Evolutionary conservation across 2,113 vertebrate species (phyloP), one percentile per base, ranked within the genome.

Genomic region (Misgurnus anguillicaudatus): DNA sequence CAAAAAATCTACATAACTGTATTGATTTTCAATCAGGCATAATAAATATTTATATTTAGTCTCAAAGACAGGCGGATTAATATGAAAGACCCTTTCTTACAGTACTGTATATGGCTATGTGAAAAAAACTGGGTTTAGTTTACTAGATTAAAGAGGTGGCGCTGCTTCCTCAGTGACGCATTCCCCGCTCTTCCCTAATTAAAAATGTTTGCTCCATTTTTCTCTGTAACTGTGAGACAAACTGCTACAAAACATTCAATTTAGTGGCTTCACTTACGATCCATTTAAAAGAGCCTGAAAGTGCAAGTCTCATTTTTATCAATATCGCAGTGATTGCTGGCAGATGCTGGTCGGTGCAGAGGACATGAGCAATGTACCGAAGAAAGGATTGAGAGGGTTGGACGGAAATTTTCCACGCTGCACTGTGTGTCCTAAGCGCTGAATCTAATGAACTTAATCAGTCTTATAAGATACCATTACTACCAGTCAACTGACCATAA

Each of bases 391-490:
- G 53, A 63, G 0, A 11, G 3, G 36, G 19, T 6, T 1, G 36
- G 24, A 80, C 47, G 36, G 41, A 62, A 24, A 64, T 39, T 38
- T 76, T 31, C 17, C 31, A 64, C 6, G 24, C 79, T 61, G 36
- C 53, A 38, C 41, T n/a, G 62, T 45, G 71, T 69, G 16, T 62
- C 47, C 60, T 79, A 24, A 31, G 69, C n/a, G 42, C 47, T 60
- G 70, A 53, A 75, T 36, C 51, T 47, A 47, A 66, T 45, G 24
- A 64, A 58, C 38, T 74, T 66, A 67, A 80, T 67, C 55, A 45
- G 65, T 57, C 61, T 65, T 80, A 57, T 42, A 76, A 31, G 61
- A 64, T 64, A 63, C 73, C 45, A 75, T 75, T 75, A 63, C 73
- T 64, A 48, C 45, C 47, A 74, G 60, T 74, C 47, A 48, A 19